A percentile compares a stretch with the other conserved stretches of the same genome.
phyloP scores from a whole-genome alignment of 2,888 invertebrate species.

The Punctoribates punctum region DNA sequence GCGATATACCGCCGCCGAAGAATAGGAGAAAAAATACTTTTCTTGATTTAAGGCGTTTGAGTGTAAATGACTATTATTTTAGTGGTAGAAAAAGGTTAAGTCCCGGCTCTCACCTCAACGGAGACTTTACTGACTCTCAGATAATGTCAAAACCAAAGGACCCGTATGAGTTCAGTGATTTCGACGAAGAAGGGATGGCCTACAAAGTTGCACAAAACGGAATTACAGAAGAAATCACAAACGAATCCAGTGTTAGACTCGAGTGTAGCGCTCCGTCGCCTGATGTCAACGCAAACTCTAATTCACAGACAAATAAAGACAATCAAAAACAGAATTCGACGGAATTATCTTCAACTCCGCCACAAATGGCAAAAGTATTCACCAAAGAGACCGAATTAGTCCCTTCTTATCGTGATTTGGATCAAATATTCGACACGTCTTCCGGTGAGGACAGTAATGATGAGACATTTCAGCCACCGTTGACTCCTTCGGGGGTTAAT shows the following conservation, averaged over 20 bases:
- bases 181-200: constrained; percentile 45
- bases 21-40: constrained; percentile 45
- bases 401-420: constrained; percentile 82
- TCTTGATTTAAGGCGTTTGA: constrained; percentile 22
- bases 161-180: constrained; percentile 71
- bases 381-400: constrained; percentile 71
- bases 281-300: background rate
- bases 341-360: constrained; percentile 42
- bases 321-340: constrained; percentile 43
- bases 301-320: constrained; percentile 45
- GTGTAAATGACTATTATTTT: constrained; percentile 35
- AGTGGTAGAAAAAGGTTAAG: constrained; percentile 30
- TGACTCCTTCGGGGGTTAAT: constrained; percentile 32
- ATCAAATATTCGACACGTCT: constrained; percentile 89
- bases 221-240: constrained; percentile 5
- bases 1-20: constrained; percentile 41
- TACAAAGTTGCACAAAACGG: constrained; percentile 19
- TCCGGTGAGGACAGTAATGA: constrained; percentile 78
- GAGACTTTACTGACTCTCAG: background rate
- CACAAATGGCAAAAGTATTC: constrained; percentile 49
- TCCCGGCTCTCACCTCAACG: constrained; percentile 18
- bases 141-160: constrained; percentile 53
- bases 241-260: background rate
- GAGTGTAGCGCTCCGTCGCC: constrained; percentile 8
- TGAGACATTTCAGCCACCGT: constrained; percentile 56